Conservation (phyloP, 2,113 vertebrate species). For the Nothoprocta pentlandii region DNA sequence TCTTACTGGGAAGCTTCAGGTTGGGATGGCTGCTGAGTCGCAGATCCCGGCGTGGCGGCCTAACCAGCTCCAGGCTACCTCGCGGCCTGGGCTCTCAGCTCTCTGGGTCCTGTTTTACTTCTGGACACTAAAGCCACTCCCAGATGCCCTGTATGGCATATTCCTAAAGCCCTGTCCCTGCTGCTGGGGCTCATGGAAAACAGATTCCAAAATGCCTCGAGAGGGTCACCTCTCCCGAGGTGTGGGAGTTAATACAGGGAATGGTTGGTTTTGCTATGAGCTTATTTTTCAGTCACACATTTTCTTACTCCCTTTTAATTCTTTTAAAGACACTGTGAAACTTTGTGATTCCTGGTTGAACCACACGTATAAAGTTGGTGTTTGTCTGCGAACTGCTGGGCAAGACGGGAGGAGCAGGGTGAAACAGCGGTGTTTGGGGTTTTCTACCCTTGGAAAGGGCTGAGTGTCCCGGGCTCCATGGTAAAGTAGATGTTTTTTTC, state of each 20-base stretch:
- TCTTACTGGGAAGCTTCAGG: not conserved
- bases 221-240: not conserved
- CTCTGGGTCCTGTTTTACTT: not conserved
- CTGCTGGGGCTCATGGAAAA: not conserved
- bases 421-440: fast-evolving
- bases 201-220: not conserved
- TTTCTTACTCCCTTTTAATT: not conserved
- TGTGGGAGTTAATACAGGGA: not conserved
- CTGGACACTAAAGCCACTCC: not conserved
- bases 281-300: fast-evolving
- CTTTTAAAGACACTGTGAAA: not conserved
- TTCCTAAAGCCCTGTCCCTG: not conserved
- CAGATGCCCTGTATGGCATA: not conserved
- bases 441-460: fast-evolving
- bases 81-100: not conserved
- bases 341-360: fast-evolving
- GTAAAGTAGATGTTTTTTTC: not conserved
- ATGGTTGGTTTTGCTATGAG: fast-evolving
- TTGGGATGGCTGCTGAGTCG: not conserved
- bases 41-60: fast-evolving
- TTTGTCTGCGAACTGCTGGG: not conserved
- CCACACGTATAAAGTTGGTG: fast-evolving
- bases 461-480: not conserved
- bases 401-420: not conserved
- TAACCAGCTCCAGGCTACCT: not conserved